Base-by-base conservation (phyloP, 2,797 vertebrate species). In the Thaleichthys pacificus region DNA sequence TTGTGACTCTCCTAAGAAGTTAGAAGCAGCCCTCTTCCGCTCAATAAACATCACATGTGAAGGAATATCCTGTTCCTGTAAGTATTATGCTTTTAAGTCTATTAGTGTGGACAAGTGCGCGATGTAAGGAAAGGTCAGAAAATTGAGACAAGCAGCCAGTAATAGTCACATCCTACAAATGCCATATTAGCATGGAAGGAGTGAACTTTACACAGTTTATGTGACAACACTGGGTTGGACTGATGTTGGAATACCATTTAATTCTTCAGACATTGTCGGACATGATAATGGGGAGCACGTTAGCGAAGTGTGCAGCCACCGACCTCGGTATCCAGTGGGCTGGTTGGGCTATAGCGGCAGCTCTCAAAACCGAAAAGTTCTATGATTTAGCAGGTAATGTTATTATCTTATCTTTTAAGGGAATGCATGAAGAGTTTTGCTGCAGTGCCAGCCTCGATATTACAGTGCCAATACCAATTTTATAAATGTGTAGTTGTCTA, bases 291-390 rank as follows among this genome's bases (percentile, higher is more conserved):
- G 90, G 86, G 0, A 88, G 81, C 78, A 56, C 79, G 0, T 15
- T 94, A 76, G 58, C 49, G 2, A 91, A 85, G 68, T 94, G 91
- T 42, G 93, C 91, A 17, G 71, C 62, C 24, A 58, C 85, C 0
- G 91, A 93, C 77, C 66, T 94, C 38, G 80, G 71, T 19, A 77
- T 95, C 72, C 94, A 95, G 72, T 95, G 93, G 93, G 63, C 79
- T 21, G 84, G 93, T 19, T 94, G 94, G 94, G 88, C 82, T 9
- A 21, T 88, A 32, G 91, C 93, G 0, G 86, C 92, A 0, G 82
- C 91, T 2, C 38, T 93, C 69, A 88, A 69, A 60, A 94, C 93
- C 6, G 93, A 95, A 80, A 94, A 88, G 88, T 95, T 96, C 74
- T 94, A 91, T 66, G 93, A 95, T 47, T 72, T 94, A 61, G 92